Base-by-base conservation (phyloP, 2,888 invertebrate genomes). In the Agonum fuliginosum region DNA sequence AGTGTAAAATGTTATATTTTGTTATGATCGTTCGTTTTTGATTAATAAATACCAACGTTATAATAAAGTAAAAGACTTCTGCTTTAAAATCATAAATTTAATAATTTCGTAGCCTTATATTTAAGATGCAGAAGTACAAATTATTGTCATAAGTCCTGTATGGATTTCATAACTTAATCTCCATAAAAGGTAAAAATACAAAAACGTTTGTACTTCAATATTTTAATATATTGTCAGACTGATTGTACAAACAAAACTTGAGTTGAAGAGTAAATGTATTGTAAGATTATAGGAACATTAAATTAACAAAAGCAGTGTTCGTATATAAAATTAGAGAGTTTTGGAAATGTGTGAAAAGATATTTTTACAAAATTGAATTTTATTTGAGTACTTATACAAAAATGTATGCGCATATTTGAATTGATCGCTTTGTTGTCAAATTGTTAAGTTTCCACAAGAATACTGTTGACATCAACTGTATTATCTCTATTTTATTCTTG, bases 71-170 rank as follows among this genome's bases (percentile, higher is more conserved):
- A 69, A 67, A 48, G 48, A 73, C 58, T 73, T 73, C 73, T 58
- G 73, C 73, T 51, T 73, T 54, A 41, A 58, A 73, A 48, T 27
- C 14, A 65, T 48, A 48, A 70, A 70, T 70, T 70, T 34, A 73
- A 37, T 73, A 73, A 73, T 73, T 73, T 73, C 58, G 58, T 73
- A 73, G 73, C 73, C 58, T 73, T 72, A 72, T 37, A 51, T 37
- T 54, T 78, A 78, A 73, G 79, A 79, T 79, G 81, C 82, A 82
- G 82, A 82, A 83, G 81, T 82, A 83, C 82, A 82, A 83, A 82
- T 80, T 81, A 80, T 80, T 80, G 78, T 80, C 80, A 80, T 81
- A 83, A 81, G 79, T 81, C 81, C 78, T 81, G 79, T 80, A 82
- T 80, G 81, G 81, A 81, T 82, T 82, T 82, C 81, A 81, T 82